Base-by-base conservation (phyloP, 1,140 invertebrate genomes). In the Drosophila nigrodunni region DNA sequence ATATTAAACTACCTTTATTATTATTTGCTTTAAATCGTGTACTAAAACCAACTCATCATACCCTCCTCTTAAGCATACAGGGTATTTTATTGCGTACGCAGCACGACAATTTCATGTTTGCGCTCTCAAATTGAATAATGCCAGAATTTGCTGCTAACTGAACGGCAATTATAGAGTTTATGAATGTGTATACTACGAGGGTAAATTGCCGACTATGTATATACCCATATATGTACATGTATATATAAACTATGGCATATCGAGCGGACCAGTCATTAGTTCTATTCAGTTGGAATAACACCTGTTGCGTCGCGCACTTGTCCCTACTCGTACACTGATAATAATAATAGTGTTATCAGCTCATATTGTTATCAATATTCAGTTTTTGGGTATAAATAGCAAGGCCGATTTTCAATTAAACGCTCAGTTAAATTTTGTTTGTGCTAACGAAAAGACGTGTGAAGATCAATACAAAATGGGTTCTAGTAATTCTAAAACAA, bases 391-490 rank as follows among this genome's bases (percentile, higher is more conserved):
- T 65, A 75, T 75, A 75, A 65, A 75, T 75, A 75, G 30, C 9
- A 13, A 41, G 11, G 15, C 8, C 11, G 7, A 52, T 65, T 64
- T 54, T 30, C 59, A 54, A 30, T 3, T 18, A 52, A 59, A 54
- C 18, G 18, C 43, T 64, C 68, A 75, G 73, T 75, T 21, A 10
- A 75, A 46, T 34, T 49, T 41, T 46, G 41, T 46, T 71, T 46
- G 59, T 30, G 37, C 35, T 46, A 11, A 8, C 34, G 54, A 34
- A 59, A 35, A 52, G 54, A 54, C 60, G 39, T 65, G 5, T 39
- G 1, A 41, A 64, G 18, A 13, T 25, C 37, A 3, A 8, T 11
- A 9, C n/a, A 43, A 80, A 43, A 80, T 80, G 77, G 77, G 77
- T 73, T n/a, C 3, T 6, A 50, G 18, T 21, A 67, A 7, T 68